Percentiles rank a stretch among this genome's conserved stretches.
Conservation (phyloP, 2,888 invertebrate species). For the Plutella xylostella region DNA sequence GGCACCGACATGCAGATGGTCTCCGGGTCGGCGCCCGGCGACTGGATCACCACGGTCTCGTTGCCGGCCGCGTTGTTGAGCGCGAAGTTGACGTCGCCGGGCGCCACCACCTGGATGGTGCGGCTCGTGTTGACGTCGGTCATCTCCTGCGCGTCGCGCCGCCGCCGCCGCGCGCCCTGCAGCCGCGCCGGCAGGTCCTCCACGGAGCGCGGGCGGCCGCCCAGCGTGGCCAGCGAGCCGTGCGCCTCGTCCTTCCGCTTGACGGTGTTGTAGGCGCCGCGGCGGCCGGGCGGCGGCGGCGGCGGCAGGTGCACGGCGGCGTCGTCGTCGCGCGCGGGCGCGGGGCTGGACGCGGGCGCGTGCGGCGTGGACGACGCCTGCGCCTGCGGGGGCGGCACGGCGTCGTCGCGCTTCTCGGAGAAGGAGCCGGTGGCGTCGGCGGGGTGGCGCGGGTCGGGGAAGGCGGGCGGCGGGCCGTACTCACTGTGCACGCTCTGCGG, state of each 20-base stretch:
- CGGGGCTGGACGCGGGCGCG: constrained; percentile 56
- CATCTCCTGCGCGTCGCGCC: constrained; percentile 90
- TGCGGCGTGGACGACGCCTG: constrained; percentile 82
- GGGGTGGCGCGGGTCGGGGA: constrained; percentile 89
- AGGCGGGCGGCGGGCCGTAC: constrained; percentile 82
- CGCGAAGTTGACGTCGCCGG: constrained; percentile 92
- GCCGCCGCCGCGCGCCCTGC: constrained; percentile 79
- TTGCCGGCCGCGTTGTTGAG: constrained; percentile 82
- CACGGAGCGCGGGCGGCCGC: constrained; percentile 89
- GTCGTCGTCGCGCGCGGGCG: constrained; percentile 69
- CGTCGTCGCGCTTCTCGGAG: constrained; percentile 84
- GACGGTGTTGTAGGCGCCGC: constrained; percentile 84
- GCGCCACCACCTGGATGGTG: constrained; percentile 92
- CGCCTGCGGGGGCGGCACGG: constrained; percentile 85
- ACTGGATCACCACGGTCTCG: constrained; percentile 89
- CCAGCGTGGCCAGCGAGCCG: constrained; percentile 83
- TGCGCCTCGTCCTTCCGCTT: constrained; percentile 85
- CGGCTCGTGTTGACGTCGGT: constrained; percentile 92
- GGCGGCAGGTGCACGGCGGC: constrained; percentile 83
- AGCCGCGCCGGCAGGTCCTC: constrained; percentile 85
- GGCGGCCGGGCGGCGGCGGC: constrained; percentile 85
- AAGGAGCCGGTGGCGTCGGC: constrained; percentile 85
- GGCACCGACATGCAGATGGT: constrained; percentile 95
- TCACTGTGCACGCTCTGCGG: constrained; percentile 74
- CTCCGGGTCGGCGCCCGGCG: constrained; percentile 82